Evolutionary conservation across 2,888 invertebrate species (phyloP), one percentile per base, ranked within the genome.

Genomic region (Pyrocoelia pectoralis): DNA sequence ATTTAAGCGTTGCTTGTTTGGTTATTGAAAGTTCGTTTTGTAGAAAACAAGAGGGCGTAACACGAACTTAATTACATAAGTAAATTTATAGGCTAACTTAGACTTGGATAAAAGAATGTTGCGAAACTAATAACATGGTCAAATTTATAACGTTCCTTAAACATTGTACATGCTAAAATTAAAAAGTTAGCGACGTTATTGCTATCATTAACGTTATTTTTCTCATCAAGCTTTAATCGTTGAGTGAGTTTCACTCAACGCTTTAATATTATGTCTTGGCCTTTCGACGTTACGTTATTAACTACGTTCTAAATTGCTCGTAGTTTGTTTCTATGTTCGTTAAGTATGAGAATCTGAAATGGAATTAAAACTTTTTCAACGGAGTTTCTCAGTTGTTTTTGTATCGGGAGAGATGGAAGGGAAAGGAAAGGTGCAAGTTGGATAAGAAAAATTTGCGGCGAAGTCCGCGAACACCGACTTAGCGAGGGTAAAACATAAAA

Each of bases 1-100:
- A 24, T 46, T 28, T 13, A 24, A 38, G 29, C 29, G 50, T 2
- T 29, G n/a, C 59, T 52, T 33, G 33, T 33, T 33, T 33, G 2
- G 33, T n/a, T 33, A 33, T 33, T n/a, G 33, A 64, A 56, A 53
- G 51, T 41, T 28, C 51, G 29, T 56, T 53, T 56, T 53, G 38
- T 65, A 52, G 50, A 61, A 60, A 48, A 17, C 53, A 33, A 33
- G n/a, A 24, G 56, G 56, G 53, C 24, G 48, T 54, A 58, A 58
- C 58, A 41, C 46, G 63, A 52, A 54, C 41, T 33, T 57, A 63
- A 63, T 63, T 53, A 54, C 63, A 38, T 13, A 52, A 46, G 49
- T 57, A 58, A 63, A 28, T 50, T 33, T 33, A 33, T 33, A 33
- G 33, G 33, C 8, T 33, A 33, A 33, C 33, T 33, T 33, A 8